Evolutionary conservation across 35 echinoderm and acorn worm species (phyloP).

Genomic region (Acanthaster planci): DNA sequence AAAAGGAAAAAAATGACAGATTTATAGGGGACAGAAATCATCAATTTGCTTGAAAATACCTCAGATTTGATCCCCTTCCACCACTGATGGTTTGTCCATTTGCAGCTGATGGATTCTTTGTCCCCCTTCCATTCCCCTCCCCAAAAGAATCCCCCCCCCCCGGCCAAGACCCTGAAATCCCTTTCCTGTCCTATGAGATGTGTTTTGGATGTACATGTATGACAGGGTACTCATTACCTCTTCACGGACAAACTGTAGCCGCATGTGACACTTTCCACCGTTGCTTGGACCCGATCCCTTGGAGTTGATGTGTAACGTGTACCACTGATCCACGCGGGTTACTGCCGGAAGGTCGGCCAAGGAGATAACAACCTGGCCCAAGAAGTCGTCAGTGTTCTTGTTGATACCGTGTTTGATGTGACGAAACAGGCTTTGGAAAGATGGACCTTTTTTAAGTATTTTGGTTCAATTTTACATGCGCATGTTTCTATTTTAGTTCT

Average conservation of each 20-base stretch:
- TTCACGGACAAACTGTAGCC: constrained; percentile 74
- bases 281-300: constrained; percentile 32
- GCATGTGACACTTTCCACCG: constrained; percentile 69
- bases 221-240: constrained; percentile 45
- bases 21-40: too few relatives aligned
- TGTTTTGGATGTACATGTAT: too few relatives aligned
- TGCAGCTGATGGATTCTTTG: too few relatives aligned
- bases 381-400: constrained; percentile 84
- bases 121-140: too few relatives aligned
- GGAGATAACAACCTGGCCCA: constrained; percentile 74
- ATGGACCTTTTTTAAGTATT: not conserved
- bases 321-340: constrained; percentile 74
- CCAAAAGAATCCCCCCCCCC: too few relatives aligned
- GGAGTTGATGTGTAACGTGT: constrained; percentile 52
- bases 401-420: constrained; percentile 92
- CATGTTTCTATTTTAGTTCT: not conserved
- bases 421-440: constrained; percentile 68
- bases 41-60: too few relatives aligned
- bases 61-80: too few relatives aligned
- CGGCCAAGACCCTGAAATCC: too few relatives aligned
- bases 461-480: too few relatives aligned
- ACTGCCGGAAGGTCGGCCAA: constrained; percentile 70
- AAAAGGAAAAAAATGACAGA: too few relatives aligned
- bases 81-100: too few relatives aligned
- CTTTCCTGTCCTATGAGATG: too few relatives aligned